These are phyloP conservation scores for Aix galericulata DNA, from an alignment of 2,113 vertebrate species.

Conservation along the genomic window DNA sequence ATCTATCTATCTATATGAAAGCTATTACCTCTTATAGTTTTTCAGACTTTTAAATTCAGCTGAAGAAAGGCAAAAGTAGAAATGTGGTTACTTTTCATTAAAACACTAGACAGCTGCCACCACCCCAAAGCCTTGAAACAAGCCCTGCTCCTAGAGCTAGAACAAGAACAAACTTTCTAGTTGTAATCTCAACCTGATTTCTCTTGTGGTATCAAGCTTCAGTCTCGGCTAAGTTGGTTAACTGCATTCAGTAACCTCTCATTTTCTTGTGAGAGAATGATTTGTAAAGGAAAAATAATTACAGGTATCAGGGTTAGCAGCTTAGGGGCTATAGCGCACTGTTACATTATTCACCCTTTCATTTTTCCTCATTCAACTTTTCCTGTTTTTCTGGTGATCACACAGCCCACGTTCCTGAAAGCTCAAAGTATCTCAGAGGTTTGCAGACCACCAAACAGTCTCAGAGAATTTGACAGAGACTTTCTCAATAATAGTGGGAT, in stretches of 20 bases:
- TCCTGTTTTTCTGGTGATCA: not conserved
- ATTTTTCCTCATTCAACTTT: not conserved
- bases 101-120: not conserved
- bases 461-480: not conserved
- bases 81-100: not conserved
- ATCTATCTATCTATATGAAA: not conserved
- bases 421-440: not conserved
- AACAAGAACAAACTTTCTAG: not conserved
- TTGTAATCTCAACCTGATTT: not conserved
- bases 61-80: not conserved
- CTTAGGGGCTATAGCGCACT: fast-evolving
- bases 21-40: not conserved
- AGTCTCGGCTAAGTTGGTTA: not conserved
- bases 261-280: not conserved
- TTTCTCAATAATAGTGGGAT: not conserved
- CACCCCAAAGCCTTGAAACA: not conserved
- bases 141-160: not conserved
- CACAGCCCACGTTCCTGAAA: not conserved
- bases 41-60: not conserved
- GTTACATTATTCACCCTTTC: not conserved
- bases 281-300: not conserved
- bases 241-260: not conserved
- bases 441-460: not conserved
- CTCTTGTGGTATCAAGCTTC: not conserved
- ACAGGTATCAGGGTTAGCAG: not conserved